A percentile compares a stretch with the other conserved stretches of the same genome.
phyloP scores from a whole-genome alignment of 2,888 invertebrate species.

The Dermolepida albohirtum region DNA sequence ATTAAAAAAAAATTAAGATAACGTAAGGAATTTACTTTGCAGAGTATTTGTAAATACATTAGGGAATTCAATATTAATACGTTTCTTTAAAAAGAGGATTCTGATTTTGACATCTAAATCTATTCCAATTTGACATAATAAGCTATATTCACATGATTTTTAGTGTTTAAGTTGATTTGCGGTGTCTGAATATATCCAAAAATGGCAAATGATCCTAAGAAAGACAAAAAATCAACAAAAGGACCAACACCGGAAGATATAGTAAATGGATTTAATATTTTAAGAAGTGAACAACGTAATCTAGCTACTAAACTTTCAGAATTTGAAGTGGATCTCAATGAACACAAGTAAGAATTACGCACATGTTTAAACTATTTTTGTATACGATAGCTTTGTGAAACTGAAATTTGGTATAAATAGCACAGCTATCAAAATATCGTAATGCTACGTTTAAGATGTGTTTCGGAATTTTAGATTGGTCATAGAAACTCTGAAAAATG shows the following conservation, averaged over 20 bases:
- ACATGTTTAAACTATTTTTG: slow-evolving; percentile 39
- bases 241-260: slow-evolving; percentile 80
- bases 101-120: too few species aligned
- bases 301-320: slow-evolving; percentile 91
- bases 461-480: slow-evolving; percentile 79
- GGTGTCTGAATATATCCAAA: slow-evolving; percentile 46
- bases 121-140: not conserved
- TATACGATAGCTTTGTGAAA: not conserved
- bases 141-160: slow-evolving; percentile 21
- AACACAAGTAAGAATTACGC: slow-evolving; percentile 84
- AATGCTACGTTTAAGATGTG: slow-evolving; percentile 23
- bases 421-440: slow-evolving; percentile 7
- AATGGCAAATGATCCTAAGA: slow-evolving; percentile 63
- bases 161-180: slow-evolving; percentile 19
- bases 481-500: slow-evolving; percentile 89
- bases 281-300: slow-evolving; percentile 88
- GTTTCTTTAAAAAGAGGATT: too few species aligned
- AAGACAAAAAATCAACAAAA: slow-evolving; percentile 65
- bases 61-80: too few species aligned
- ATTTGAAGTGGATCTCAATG: slow-evolving; percentile 93
- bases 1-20: too few species aligned
- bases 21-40: too few species aligned
- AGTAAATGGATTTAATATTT: slow-evolving; percentile 85
- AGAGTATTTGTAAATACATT: too few species aligned
- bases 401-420: not conserved